Evolutionary conservation across 2,888 invertebrate genomes (phyloP).

Genomic region (Drosophila longiperda): DNA sequence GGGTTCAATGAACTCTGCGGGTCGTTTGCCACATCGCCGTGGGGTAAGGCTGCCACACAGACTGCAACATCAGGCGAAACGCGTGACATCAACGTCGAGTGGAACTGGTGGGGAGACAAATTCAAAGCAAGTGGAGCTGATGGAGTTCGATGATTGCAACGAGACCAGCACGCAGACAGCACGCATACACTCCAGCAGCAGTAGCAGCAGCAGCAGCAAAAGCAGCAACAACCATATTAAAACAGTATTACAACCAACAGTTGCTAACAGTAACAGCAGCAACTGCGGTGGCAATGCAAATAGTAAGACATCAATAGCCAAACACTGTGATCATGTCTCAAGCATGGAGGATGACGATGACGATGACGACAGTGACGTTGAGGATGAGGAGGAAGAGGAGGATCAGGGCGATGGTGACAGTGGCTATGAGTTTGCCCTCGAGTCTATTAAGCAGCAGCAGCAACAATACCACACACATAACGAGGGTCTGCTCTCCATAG

Average conservation of each 20-base stretch:
- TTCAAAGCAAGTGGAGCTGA: conserved; percentile 17
- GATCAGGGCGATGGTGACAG: conserved; percentile 49
- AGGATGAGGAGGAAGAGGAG: conserved; percentile 14
- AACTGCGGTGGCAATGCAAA: conserved; percentile 23
- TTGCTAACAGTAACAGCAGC: conserved; percentile 44
- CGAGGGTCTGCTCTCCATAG: conserved; percentile 87
- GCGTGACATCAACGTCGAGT: conserved; percentile 28
- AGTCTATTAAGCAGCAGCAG: conserved; percentile 37
- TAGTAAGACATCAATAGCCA: conserved; percentile 37
- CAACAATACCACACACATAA: conserved; percentile 44
- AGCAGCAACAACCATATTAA: conserved; percentile 42
- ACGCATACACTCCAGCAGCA: conserved; percentile 47
- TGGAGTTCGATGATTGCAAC: conserved; percentile 30
- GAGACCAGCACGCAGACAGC: conserved; percentile 16
- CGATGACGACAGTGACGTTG: conserved; percentile 22
- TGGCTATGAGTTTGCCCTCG: conserved; percentile 52
- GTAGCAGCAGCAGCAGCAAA: conserved; percentile 23
- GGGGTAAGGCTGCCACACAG: conserved; percentile 21
- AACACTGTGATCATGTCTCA: conserved; percentile 44
- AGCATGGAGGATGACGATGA: conserved; percentile 26
- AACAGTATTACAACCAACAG: conserved; percentile 72
- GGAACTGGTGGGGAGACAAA: conserved; percentile 7
- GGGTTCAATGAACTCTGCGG: conserved; percentile 57
- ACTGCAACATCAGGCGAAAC: conserved; percentile 33
- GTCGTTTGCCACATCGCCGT: conserved; percentile 44